A percentile compares a stretch with the other conserved stretches of the same genome.
phyloP scores from a whole-genome alignment of 2,113 vertebrate genomes.

The Notothenia coriiceps region DNA sequence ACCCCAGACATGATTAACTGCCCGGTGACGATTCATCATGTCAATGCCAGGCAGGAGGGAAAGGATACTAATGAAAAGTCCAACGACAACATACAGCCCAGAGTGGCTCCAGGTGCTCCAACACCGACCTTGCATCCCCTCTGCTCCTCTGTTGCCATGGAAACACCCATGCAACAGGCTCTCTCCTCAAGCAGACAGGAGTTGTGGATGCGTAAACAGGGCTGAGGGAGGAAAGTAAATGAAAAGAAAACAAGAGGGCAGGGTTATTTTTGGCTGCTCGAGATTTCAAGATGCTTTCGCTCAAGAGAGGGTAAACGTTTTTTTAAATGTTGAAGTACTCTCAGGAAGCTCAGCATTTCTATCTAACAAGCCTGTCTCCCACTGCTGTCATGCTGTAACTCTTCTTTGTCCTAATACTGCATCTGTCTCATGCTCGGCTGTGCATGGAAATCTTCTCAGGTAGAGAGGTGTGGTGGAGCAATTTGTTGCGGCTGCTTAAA shows the following conservation, averaged over 20 bases:
- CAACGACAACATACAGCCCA: conserved; percentile 63
- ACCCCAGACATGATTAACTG: conserved; percentile 69
- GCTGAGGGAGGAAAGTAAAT: conserved; percentile 36
- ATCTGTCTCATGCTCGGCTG: conserved; percentile 49
- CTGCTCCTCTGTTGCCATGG: conserved; percentile 88
- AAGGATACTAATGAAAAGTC: conserved; percentile 81
- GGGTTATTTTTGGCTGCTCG: conserved; percentile 55
- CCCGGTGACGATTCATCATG: conserved; percentile 69
- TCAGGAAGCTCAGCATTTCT: conserved; percentile 4
- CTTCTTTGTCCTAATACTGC: conserved; percentile 39
- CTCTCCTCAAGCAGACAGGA: conserved; percentile 74
- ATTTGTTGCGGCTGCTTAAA: conserved; percentile 18
- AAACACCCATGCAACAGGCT: conserved; percentile 84
- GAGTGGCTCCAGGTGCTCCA: conserved; percentile 78
- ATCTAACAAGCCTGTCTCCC: conserved; percentile 34
- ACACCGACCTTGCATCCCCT: conserved; percentile 86
- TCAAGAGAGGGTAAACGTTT: conserved; percentile 16
- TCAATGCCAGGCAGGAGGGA: conserved; percentile 39
- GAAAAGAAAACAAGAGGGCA: conserved; percentile 31
- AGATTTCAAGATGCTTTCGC: conserved; percentile 42
- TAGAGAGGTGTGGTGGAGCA: conserved; percentile 13
- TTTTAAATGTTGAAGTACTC: not conserved
- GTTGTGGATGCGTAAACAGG: conserved; percentile 39
- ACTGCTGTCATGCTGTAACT: conserved; percentile 22
- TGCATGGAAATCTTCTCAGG: conserved; percentile 5